Conservation (phyloP, 2,888 invertebrate genomes). For the Coecobrya sp. region DNA sequence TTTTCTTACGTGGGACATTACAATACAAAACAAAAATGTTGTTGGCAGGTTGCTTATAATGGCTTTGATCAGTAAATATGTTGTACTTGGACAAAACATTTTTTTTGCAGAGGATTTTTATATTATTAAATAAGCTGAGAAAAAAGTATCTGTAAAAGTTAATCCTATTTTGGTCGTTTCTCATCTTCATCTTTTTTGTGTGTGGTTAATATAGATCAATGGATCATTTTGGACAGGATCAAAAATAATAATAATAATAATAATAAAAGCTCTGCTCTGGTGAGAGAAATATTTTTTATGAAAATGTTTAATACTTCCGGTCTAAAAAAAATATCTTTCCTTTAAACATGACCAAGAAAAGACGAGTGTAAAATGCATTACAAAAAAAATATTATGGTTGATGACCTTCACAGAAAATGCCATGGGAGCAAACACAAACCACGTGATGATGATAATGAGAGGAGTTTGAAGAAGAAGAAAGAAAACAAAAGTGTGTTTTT, state of each 20-base stretch:
- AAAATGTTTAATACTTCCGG: conserved; percentile 4
- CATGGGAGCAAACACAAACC: too few relatives aligned
- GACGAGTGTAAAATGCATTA: too few relatives aligned
- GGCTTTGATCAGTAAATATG: not conserved
- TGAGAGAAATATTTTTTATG: too few relatives aligned
- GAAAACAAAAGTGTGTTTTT: not conserved
- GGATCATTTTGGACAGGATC: not conserved
- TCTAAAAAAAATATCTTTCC: too few relatives aligned
- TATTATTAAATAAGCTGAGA: not conserved
- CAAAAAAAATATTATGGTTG: not conserved
- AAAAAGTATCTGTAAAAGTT: not conserved
- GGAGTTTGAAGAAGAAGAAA: not conserved
- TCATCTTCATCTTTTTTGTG: not conserved
- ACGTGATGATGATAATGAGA: not conserved
- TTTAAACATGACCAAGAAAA: not conserved
- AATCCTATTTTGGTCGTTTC: conserved; percentile 32
- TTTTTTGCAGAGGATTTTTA: too few relatives aligned
- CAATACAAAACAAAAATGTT: not conserved
- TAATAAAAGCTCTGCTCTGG: too few relatives aligned
- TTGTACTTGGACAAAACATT: not conserved
- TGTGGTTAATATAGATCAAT: not conserved
- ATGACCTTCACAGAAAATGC: conserved; percentile 1
- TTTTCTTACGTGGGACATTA: not conserved
- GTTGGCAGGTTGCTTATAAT: conserved; percentile 24
- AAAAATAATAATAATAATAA: not conserved